phyloP scores from a whole-genome alignment of 2,888 invertebrate species.

The Lasioglossum pauxillum region DNA sequence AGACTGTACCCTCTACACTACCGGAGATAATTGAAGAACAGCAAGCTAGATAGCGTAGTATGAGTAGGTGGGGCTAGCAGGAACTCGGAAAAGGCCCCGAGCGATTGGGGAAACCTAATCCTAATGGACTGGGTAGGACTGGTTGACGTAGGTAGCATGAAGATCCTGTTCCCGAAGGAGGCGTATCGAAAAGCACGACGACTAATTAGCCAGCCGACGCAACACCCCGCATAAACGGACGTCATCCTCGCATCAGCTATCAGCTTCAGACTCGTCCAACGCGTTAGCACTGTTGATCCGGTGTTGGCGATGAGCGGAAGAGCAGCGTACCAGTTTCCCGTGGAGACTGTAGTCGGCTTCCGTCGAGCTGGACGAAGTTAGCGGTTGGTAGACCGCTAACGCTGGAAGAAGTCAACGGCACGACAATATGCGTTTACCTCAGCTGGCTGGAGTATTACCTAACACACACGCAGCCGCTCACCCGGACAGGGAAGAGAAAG shows the following conservation, averaged over 20 bases:
- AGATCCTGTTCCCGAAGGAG: neutral
- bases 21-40: neutral
- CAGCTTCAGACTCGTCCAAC: neutral
- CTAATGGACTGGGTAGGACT: neutral
- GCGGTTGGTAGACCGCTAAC: conserved; percentile 31
- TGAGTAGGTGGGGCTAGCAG: neutral
- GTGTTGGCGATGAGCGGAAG: conserved; percentile 34
- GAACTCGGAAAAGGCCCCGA: neutral
- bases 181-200: neutral
- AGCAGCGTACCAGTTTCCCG: conserved; percentile 35
- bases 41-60: neutral
- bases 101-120: neutral
- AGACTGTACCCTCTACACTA: neutral
- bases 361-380: conserved; percentile 34
- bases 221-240: neutral
- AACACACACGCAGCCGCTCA: conserved; percentile 62
- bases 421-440: conserved; percentile 69
- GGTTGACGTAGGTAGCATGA: neutral
- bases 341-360: conserved; percentile 40
- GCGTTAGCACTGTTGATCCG: neutral
- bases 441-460: conserved; percentile 63
- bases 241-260: neutral
- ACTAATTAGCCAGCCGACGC: neutral
- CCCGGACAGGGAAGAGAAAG: conserved; percentile 56
- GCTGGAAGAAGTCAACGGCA: conserved; percentile 66